Base-by-base conservation (phyloP, 2,888 invertebrate species). In the Vanessa cardui region DNA sequence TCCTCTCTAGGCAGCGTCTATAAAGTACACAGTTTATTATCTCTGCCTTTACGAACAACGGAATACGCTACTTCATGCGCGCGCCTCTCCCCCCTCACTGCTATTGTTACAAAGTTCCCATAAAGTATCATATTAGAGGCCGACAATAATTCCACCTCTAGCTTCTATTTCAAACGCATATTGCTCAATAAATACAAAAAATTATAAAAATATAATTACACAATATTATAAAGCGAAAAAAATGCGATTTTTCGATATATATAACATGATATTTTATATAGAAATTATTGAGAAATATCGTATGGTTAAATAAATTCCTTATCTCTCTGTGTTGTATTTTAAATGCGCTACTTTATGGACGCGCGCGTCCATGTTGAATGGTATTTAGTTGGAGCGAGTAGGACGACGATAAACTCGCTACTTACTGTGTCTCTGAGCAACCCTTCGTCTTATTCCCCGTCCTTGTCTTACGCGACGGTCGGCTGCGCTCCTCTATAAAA, bases 361-460 rank as follows among this genome's bases (percentile, higher is more conserved):
- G 83, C 80, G 87, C 87, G 76, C 85, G 90, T 76, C 81, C 80
- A 93, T 89, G 83, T 86, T 83, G 88, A 75, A 88, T 78, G 72
- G 85, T 79, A 83, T 90, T 89, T 84, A 78, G 78, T 73, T 68
- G 54, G 74, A 75, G 76, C 76, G 72, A 46, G 76, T 74, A 76
- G 72, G 74, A 80, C 65, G 74, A 72, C 73, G 74, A 77, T 83
- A 84, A 91, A 90, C 83, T 80, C 83, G 76, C 76, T 90, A 84
- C 92, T 78, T 78, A 83, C 72, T 80, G 78, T 83, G 92, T 92
- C 93, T 92, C 92, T 77, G 86, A 92, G 91, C 93, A 93, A 93
- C 93, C 93, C 93, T 93, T 93, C 93, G 93, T 93, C 93, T 93
- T 93, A 90, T 92, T 91, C 90, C 88, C 92, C 84, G 82, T 93